A percentile compares a stretch with the other conserved stretches of the same genome.
Evolutionary conservation across 2,888 invertebrate genomes (phyloP).

Genomic region (Calameuta filiformis): DNA sequence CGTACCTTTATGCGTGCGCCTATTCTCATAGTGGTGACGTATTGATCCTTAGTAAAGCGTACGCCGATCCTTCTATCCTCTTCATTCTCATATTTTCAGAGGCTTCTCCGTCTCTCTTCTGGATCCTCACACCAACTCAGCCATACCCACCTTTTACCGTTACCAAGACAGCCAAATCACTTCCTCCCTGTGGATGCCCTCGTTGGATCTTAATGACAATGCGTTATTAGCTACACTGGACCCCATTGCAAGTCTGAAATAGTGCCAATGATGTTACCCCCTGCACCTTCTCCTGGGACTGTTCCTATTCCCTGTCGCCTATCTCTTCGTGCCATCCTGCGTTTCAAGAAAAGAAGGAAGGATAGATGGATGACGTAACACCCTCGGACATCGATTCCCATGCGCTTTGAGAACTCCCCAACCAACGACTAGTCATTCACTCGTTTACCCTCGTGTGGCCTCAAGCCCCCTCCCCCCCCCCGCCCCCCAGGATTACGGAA

Average conservation of each 20-base stretch:
- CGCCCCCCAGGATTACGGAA: background rate
- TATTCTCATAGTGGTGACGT: slow-evolving; percentile 31
- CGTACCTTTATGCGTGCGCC: background rate
- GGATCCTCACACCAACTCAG: background rate
- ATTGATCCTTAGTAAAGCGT: slow-evolving; percentile 42
- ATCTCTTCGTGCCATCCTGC: background rate
- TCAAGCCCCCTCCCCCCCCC: background rate
- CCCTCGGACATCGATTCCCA: background rate
- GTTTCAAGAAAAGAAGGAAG: background rate
- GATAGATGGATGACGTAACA: background rate
- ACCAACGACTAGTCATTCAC: background rate
- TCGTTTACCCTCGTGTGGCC: background rate
- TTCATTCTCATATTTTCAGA: background rate
- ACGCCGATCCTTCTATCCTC: slow-evolving; percentile 31
- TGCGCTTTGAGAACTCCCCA: background rate
- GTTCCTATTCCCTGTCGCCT: background rate
- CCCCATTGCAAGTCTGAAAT: background rate
- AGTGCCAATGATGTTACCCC: background rate
- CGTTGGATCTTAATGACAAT: background rate
- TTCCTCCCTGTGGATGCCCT: background rate
- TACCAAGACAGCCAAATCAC: background rate
- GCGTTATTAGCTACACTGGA: background rate
- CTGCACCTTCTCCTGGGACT: background rate
- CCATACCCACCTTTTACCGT: background rate
- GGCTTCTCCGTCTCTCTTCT: background rate